A percentile compares a stretch with the other conserved stretches of the same genome.
phyloP scores from a whole-genome alignment of 2,113 vertebrate species.

The Boleophthalmus pectinirostris region DNA sequence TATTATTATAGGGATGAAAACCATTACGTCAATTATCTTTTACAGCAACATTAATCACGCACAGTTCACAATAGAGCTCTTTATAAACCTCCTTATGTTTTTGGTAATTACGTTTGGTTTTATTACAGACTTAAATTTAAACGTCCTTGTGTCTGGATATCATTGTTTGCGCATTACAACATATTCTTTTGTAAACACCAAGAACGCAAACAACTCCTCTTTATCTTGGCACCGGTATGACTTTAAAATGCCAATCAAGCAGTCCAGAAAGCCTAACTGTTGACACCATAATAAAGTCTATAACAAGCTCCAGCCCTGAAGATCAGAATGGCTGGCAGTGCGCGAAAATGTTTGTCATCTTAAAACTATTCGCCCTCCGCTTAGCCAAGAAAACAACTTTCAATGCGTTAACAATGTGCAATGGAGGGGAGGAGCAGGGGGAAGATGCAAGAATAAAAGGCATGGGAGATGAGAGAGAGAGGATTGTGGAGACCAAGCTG shows the following conservation, averaged over 20 bases:
- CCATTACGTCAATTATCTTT: conserved; percentile 9
- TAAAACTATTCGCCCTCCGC: conserved; percentile 88
- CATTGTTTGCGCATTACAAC: conserved; percentile 16
- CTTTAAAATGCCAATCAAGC: conserved; percentile 45
- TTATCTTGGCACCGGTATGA: conserved; percentile 25
- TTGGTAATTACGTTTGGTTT: background rate
- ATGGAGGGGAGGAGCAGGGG: conserved; percentile 42
- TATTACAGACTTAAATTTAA: conserved; percentile 9
- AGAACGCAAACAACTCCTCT: conserved; percentile 29
- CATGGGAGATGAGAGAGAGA: conserved; percentile 50
- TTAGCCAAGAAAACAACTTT: conserved; percentile 90
- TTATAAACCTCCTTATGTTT: conserved; percentile 2
- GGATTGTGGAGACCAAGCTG: conserved; percentile 69
- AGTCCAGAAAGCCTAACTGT: conserved; percentile 31
- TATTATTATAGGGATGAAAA: conserved; percentile 6
- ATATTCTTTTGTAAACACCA: conserved; percentile 23
- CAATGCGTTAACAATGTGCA: conserved; percentile 73
- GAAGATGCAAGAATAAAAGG: conserved; percentile 37
- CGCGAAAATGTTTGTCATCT: conserved; percentile 91
- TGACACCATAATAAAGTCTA: conserved; percentile 38
- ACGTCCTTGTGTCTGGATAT: conserved; percentile 24
- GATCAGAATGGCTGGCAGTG: conserved; percentile 89
- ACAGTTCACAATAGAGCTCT: background rate
- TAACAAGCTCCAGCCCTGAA: conserved; percentile 76
- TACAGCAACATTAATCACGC: conserved; percentile 6